Evolutionary conservation across 2,888 invertebrate species (phyloP).

Genomic region (Minunthozetes semirufus): DNA sequence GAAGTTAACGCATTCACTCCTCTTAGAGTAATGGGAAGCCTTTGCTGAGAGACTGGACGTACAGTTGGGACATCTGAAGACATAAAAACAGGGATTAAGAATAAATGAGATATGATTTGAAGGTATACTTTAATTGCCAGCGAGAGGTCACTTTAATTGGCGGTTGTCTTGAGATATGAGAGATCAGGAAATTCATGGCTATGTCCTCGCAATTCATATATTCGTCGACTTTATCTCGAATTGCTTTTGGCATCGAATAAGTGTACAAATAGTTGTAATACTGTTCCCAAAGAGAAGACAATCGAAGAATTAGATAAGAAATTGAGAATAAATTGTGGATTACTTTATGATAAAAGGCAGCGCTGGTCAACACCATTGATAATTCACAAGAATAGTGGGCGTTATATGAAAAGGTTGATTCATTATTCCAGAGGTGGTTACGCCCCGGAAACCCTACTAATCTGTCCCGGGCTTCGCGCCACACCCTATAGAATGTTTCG

Average conservation of each 20-base stretch:
- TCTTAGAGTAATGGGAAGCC: conserved; percentile 91
- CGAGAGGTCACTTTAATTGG: conserved; percentile 97
- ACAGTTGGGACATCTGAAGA: conserved; percentile 74
- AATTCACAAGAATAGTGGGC: conserved; percentile 98
- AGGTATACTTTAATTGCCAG: conserved; percentile 77
- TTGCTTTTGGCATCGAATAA: conserved; percentile 82
- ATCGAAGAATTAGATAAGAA: background rate
- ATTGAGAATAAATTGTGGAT: background rate
- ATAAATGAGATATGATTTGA: background rate
- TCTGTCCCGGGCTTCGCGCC: conserved; percentile 91
- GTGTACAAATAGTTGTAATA: conserved; percentile 94
- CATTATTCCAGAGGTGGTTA: conserved; percentile 93
- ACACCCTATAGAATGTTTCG: too few relatives aligned
- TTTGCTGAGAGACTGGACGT: conserved; percentile 91
- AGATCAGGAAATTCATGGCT: conserved; percentile 98
- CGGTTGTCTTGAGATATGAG: conserved; percentile 91
- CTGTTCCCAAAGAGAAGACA: conserved; percentile 48
- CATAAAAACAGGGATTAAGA: background rate
- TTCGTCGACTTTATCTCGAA: conserved; percentile 93
- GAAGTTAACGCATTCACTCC: conserved; percentile 96
- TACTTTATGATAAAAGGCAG: conserved; percentile 82
- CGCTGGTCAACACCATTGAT: conserved; percentile 96
- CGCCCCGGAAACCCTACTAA: conserved; percentile 97
- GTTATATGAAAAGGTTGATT: conserved; percentile 90
- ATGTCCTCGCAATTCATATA: conserved; percentile 99